phyloP scores from a whole-genome alignment of 2,797 vertebrate species.

The Limnodromus scolopaceus region DNA sequence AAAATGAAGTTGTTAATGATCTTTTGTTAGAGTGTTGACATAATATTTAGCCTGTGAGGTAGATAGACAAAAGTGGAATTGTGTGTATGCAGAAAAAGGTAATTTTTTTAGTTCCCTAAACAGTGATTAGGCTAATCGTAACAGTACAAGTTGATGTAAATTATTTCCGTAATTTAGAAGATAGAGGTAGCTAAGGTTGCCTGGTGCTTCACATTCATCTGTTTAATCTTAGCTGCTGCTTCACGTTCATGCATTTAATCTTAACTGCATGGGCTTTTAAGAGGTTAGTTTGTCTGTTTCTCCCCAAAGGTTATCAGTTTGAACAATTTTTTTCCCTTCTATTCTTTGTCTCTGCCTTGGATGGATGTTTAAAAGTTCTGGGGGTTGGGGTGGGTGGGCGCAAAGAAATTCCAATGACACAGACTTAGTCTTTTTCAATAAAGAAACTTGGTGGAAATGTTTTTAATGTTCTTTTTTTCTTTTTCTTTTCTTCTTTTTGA shows the following conservation, averaged over 20 bases:
- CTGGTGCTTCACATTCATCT: background rate
- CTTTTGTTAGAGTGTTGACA: background rate
- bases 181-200: background rate
- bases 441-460: background rate
- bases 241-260: background rate
- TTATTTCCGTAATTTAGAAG: background rate
- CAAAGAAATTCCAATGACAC: background rate
- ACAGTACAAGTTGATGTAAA: background rate
- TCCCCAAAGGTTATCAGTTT: background rate
- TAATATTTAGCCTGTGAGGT: background rate
- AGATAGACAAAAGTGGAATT: background rate
- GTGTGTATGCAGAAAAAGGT: background rate
- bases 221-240: background rate
- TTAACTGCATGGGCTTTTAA: background rate
- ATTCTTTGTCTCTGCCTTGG: background rate
- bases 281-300: background rate
- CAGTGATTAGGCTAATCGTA: background rate
- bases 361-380: background rate
- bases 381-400: rapidly evolving
- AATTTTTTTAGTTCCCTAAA: background rate
- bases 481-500: background rate
- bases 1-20: background rate
- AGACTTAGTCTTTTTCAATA: background rate
- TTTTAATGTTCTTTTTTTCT: background rate
- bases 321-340: background rate